These are phyloP conservation scores for Catocala nupta DNA, from an alignment of 2,888 invertebrate genomes.

Conservation along the genomic window DNA sequence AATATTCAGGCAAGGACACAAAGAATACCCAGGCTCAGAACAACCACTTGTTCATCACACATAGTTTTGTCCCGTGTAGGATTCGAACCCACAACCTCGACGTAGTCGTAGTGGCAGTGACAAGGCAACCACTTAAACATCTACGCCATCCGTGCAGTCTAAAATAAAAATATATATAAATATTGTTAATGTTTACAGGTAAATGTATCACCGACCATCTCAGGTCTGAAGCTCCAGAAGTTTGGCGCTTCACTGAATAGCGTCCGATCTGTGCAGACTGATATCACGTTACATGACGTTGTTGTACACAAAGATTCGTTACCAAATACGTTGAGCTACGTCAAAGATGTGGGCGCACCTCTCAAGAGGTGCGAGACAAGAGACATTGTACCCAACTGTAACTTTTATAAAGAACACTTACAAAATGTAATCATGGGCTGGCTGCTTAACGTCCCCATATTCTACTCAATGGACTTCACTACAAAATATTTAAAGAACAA, in stretches of 20 bases:
- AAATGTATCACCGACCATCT: slow-evolving; percentile 32
- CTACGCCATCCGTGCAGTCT: too few relatives aligned
- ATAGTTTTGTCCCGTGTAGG: too few relatives aligned
- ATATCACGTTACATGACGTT: slow-evolving; percentile 32
- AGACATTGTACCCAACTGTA: slow-evolving; percentile 30
- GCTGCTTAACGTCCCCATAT: slow-evolving; percentile 60
- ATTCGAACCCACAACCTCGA: too few relatives aligned
- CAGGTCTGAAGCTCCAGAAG: neutral
- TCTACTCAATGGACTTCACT: slow-evolving; percentile 38
- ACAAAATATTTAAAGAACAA: slow-evolving; percentile 53
- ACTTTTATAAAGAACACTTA: slow-evolving; percentile 53
- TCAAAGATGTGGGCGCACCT: slow-evolving; percentile 1
- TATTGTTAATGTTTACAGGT: slow-evolving; percentile 23
- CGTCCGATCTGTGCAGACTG: slow-evolving; percentile 29
- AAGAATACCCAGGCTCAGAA: too few relatives aligned
- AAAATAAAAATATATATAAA: neutral
- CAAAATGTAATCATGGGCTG: slow-evolving; percentile 55
- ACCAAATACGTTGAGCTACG: slow-evolving; percentile 1
- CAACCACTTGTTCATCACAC: too few relatives aligned
- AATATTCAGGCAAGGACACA: too few relatives aligned
- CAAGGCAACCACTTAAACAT: too few relatives aligned
- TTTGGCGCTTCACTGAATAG: neutral
- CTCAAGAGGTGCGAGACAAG: slow-evolving; percentile 17
- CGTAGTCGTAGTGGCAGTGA: too few relatives aligned
- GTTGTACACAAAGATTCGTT: slow-evolving; percentile 2